A percentile compares a stretch with the other conserved stretches of the same genome.
These are phyloP conservation scores for Solenopsis fugax DNA, from an alignment of 1,140 invertebrate genomes.

Conservation along the genomic window DNA sequence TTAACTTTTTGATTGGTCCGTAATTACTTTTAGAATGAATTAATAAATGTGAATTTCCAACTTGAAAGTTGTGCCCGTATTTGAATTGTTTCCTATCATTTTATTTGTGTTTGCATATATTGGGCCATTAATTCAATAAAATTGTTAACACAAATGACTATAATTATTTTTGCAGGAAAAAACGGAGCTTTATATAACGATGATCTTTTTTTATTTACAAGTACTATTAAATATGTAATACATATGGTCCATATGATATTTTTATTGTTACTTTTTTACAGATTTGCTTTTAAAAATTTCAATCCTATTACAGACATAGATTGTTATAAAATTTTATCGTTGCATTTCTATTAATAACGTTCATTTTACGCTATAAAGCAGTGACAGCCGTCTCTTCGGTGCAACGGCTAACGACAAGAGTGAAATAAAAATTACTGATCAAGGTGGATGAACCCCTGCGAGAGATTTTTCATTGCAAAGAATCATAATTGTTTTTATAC, in stretches of 20 bases:
- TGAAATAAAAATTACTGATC: neutral
- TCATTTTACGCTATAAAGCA: neutral
- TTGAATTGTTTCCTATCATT: too few relatives aligned
- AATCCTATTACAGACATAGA: too few relatives aligned
- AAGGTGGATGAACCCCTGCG: neutral
- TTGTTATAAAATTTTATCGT: slow-evolving; percentile 5
- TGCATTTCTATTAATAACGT: neutral
- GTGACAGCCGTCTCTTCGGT: neutral
- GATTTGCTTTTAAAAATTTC: neutral
- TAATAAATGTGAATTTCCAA: too few relatives aligned
- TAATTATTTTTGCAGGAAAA: neutral
- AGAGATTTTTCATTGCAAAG: neutral
- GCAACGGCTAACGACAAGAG: neutral
- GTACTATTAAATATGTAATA: neutral
- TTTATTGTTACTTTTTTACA: neutral
- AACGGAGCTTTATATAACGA: neutral
- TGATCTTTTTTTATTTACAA: neutral
- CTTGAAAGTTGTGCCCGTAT: too few relatives aligned
- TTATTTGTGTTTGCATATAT: too few relatives aligned
- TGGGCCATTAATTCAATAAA: too few relatives aligned
- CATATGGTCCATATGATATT: neutral
- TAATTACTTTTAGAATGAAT: too few relatives aligned
- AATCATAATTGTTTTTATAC: neutral
- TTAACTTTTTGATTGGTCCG: too few relatives aligned
- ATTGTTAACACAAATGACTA: too few relatives aligned